Evolutionary conservation across 2,888 invertebrate genomes (phyloP), one percentile per base, ranked within the genome.

Genomic region (Noctua comes): DNA sequence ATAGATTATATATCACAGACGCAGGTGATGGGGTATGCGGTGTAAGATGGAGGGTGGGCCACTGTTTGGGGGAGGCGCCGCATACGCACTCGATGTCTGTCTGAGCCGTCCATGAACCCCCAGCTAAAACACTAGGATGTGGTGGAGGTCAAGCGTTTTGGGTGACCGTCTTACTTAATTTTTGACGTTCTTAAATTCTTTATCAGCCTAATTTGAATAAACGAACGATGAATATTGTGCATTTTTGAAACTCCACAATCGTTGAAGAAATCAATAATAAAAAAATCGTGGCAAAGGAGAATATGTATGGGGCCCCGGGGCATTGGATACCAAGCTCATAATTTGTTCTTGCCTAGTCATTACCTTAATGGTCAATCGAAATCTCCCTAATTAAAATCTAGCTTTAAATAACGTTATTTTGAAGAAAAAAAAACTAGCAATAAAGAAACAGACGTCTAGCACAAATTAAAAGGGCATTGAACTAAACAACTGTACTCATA

Each of bases 401-500:
- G 70, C n/a, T 57, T 57, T 40, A 36, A 36, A 3, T 43, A 68
- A 68, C 31, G 21, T 70, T 57, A 68, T 66, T 83, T 68, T 51
- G 7, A 43, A 43, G 11, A 43, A 43, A 80, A 76, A 80, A 76
- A 76, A 74, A 76, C 51, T 66, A 74, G 66, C 16, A 43, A 57
- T 27, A 77, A n/a, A 13, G 13, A 72, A 76, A 84, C 69, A 54
- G 54, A n/a, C 59, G 66, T 77, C 70, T 73, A 64, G 64, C 73
- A 62, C 48, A 57, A 64, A 87, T 85, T 80, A 77, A 82, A 76
- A 85, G 88, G 76, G 40, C 77, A 72, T 69, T 85, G 89, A 80
- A 75, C 89, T 27, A 6, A 13, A 62, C 66, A 76, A 77, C 65
- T 70, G 73, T 75, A 68, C 54, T 40, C 40, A 62, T 69, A 65